Conservation (phyloP, 2,113 vertebrate genomes). For the Fukomys damarensis region DNA sequence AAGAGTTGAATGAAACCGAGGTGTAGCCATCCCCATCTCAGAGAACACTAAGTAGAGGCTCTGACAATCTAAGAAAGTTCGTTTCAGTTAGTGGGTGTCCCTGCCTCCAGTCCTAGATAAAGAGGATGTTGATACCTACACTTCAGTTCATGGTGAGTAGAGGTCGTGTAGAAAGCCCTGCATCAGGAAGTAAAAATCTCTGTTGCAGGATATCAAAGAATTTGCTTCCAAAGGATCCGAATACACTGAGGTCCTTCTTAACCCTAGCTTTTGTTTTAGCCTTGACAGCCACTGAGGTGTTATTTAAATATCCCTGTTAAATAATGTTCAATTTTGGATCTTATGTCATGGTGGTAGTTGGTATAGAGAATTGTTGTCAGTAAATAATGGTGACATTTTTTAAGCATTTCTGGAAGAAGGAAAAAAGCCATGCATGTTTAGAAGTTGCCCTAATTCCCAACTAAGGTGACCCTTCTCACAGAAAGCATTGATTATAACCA, state of each 20-base stretch:
- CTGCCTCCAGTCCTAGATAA: not conserved
- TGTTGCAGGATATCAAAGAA: not conserved
- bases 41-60: not conserved
- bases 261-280: not conserved
- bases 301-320: not conserved
- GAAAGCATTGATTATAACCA: not conserved
- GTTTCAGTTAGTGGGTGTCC: not conserved
- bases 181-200: not conserved
- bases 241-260: not conserved
- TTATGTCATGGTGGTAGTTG: not conserved
- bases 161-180: not conserved
- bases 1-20: not conserved
- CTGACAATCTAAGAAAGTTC: not conserved
- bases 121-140: not conserved
- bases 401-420: not conserved
- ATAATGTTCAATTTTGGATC: not conserved
- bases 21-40: not conserved
- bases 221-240: not conserved
- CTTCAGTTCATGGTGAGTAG: not conserved
- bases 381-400: constrained; percentile 22
- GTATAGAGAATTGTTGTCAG: not conserved
- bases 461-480: not conserved
- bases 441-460: not conserved
- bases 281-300: not conserved
- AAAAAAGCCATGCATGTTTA: not conserved